phyloP scores from a whole-genome alignment of 2,888 invertebrate genomes.

The Fragum whitleyi region DNA sequence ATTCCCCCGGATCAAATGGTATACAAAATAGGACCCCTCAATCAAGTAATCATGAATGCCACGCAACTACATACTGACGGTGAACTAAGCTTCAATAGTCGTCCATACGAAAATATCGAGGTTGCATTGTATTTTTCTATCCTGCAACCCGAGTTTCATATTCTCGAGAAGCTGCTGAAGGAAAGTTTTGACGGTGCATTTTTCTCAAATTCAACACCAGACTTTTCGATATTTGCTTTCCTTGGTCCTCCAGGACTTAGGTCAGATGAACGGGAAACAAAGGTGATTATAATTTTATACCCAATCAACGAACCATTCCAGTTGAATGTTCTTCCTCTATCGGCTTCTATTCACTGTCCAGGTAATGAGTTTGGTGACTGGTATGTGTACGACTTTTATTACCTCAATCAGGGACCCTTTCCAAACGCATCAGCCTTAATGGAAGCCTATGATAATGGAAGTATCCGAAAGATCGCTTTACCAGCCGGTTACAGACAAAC shows the following conservation, averaged over 20 bases:
- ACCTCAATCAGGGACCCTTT: constrained; percentile 72
- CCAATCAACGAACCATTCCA: constrained; percentile 30
- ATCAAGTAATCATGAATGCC: no score
- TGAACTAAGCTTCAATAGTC: no score
- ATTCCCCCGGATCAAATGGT: no score
- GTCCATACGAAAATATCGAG: no score
- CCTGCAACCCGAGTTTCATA: no score
- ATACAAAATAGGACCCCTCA: no score
- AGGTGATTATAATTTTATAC: no score
- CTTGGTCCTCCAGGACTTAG: constrained; percentile 46
- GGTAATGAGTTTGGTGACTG: constrained; percentile 64
- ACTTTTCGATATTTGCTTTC: constrained; percentile 31
- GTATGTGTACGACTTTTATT: constrained; percentile 66
- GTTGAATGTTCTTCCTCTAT: constrained; percentile 60
- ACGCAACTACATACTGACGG: no score
- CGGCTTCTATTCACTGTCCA: constrained; percentile 65
- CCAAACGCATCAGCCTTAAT: constrained; percentile 52
- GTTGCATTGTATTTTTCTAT: no score
- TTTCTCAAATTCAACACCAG: constrained; percentile 48
- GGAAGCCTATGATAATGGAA: constrained; percentile 51
- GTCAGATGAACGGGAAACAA: background rate
- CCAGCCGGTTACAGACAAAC: constrained; percentile 59
- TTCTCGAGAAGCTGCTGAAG: no score
- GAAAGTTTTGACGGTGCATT: no score
- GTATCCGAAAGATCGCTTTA: constrained; percentile 58